phyloP scores from a whole-genome alignment of 2,797 vertebrate genomes.

The Pangasius mekongensis region DNA sequence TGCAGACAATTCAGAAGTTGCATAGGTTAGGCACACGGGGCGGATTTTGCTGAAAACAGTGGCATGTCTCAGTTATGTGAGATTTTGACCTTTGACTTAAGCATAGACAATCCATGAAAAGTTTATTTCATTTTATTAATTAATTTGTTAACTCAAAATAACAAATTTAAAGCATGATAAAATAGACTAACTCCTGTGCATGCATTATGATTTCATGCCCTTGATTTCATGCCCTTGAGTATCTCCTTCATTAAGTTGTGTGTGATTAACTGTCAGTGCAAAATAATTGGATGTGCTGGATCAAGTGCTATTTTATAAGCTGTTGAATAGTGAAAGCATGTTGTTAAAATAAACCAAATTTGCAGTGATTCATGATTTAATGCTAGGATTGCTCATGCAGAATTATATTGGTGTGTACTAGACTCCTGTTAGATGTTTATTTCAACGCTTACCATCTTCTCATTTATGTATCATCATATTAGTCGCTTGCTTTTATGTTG shows the following conservation, averaged over 20 bases:
- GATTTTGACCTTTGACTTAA: neutral
- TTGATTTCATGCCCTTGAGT: neutral
- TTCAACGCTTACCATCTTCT: neutral
- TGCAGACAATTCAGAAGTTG: neutral
- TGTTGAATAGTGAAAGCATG: neutral
- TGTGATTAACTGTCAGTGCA: neutral
- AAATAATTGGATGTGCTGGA: neutral
- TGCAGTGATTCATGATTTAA: neutral
- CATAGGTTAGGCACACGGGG: neutral
- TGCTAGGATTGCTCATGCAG: neutral
- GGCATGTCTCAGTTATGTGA: neutral
- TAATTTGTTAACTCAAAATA: neutral
- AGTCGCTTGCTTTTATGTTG: neutral
- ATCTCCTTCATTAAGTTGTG: neutral
- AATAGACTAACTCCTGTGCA: neutral
- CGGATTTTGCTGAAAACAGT: neutral
- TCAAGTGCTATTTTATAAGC: neutral
- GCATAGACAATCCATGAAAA: neutral
- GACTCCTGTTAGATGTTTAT: neutral
- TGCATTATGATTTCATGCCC: neutral
- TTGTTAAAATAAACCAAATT: neutral
- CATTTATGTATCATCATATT: neutral
- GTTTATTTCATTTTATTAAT: neutral
- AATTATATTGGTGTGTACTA: neutral
- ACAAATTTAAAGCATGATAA: neutral